These are phyloP conservation scores for Sinhomidia bicolor DNA, from an alignment of 2,888 invertebrate species.

Conservation along the genomic window DNA sequence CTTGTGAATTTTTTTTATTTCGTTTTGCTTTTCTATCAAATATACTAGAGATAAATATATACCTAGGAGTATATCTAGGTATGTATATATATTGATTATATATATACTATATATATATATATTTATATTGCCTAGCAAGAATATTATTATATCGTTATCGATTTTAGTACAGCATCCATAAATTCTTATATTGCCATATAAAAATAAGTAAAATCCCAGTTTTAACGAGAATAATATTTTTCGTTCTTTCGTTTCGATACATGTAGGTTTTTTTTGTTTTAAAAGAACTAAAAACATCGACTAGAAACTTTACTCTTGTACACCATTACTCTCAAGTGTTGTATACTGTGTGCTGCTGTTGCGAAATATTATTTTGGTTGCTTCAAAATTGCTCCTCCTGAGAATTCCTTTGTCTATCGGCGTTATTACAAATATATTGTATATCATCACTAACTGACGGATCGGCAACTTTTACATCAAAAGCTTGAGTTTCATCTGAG, in stretches of 20 bases:
- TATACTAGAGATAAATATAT: background rate
- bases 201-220: conserved; percentile 8
- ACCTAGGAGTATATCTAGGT: too few relatives aligned
- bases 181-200: background rate
- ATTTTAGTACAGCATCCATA: background rate
- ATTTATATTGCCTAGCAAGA: too few relatives aligned
- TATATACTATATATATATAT: too few relatives aligned
- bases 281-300: background rate
- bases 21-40: background rate
- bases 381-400: background rate
- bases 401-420: background rate
- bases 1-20: conserved; percentile 29
- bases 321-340: background rate
- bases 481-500: background rate
- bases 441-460: background rate
- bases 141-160: background rate
- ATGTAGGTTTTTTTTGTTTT: too few relatives aligned
- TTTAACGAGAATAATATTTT: background rate
- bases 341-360: background rate
- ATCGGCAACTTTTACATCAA: background rate
- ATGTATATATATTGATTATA: too few relatives aligned
- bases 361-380: conserved; percentile 2
- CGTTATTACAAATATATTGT: background rate
- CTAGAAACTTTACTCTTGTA: background rate
- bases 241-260: background rate